Conservation (phyloP, 2,113 vertebrate species). For the Peromyscus maniculatus region DNA sequence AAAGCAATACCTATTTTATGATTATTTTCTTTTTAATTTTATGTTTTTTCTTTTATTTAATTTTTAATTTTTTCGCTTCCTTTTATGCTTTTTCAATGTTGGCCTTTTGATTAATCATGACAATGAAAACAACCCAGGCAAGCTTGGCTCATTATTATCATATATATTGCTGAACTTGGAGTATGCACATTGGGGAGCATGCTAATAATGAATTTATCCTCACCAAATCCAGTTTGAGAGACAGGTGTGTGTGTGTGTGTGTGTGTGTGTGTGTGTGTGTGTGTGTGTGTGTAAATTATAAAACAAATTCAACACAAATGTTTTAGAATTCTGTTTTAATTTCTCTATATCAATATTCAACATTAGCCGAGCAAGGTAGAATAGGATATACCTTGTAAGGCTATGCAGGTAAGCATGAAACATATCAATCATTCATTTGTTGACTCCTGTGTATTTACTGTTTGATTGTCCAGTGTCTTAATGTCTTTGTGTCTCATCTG, state of each 20-base stretch:
- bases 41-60: background rate
- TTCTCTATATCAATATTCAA: background rate
- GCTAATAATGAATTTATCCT: conserved; percentile 23
- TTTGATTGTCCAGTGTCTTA: background rate
- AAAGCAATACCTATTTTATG: background rate
- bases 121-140: conserved; percentile 1
- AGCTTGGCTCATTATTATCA: conserved; percentile 12
- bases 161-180: background rate
- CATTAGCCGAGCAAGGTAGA: background rate
- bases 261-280: background rate
- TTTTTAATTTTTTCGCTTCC: background rate
- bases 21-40: background rate
- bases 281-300: background rate
- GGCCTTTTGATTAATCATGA: conserved; percentile 11
- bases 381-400: background rate
- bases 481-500: background rate
- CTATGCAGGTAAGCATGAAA: conserved; percentile 27
- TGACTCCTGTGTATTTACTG: background rate
- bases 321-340: background rate
- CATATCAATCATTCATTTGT: background rate
- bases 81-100: background rate
- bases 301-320: conserved; percentile 14
- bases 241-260: background rate
- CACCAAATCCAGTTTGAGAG: conserved; percentile 37
- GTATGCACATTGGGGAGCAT: background rate